phyloP scores from a whole-genome alignment of 2,113 vertebrate genomes.

The Tyto alba region DNA sequence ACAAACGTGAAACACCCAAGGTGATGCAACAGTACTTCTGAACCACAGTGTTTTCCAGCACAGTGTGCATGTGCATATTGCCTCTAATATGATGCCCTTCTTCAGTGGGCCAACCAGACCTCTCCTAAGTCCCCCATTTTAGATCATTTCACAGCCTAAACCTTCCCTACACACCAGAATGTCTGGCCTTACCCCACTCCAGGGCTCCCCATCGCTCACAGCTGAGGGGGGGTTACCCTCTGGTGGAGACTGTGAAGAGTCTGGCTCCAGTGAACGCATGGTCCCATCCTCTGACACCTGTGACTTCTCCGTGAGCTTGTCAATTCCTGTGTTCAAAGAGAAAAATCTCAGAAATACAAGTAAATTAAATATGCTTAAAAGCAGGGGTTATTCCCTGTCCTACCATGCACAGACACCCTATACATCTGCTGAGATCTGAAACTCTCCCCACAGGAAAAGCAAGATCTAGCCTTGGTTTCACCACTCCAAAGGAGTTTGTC shows the following conservation, averaged over 20 bases:
- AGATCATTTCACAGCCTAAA: neutral
- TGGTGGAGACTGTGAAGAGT: slow-evolving; percentile 39
- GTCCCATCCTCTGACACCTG: slow-evolving; percentile 98
- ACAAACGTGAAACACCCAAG: neutral
- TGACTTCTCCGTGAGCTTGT: slow-evolving; percentile 96
- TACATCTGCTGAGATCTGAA: neutral
- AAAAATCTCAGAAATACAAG: neutral
- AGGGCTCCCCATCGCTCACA: slow-evolving; percentile 74
- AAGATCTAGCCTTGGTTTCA: neutral
- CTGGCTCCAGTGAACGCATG: slow-evolving; percentile 83
- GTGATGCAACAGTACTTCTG: neutral
- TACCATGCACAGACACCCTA: neutral
- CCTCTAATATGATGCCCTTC: neutral
- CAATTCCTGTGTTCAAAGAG: slow-evolving; percentile 77
- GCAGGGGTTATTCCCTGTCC: neutral
- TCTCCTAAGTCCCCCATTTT: neutral
- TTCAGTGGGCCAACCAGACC: neutral
- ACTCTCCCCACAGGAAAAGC: neutral
- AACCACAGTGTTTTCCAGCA: neutral
- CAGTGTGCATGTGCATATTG: fast-evolving
- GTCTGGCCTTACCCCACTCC: slow-evolving; percentile 58
- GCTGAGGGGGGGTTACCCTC: slow-evolving; percentile 65
- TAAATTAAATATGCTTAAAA: neutral
- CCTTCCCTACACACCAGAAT: neutral
- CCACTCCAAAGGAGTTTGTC: neutral